These are phyloP conservation scores for Lacerta viridis DNA, from an alignment of 2,797 vertebrate genomes.

Conservation along the genomic window DNA sequence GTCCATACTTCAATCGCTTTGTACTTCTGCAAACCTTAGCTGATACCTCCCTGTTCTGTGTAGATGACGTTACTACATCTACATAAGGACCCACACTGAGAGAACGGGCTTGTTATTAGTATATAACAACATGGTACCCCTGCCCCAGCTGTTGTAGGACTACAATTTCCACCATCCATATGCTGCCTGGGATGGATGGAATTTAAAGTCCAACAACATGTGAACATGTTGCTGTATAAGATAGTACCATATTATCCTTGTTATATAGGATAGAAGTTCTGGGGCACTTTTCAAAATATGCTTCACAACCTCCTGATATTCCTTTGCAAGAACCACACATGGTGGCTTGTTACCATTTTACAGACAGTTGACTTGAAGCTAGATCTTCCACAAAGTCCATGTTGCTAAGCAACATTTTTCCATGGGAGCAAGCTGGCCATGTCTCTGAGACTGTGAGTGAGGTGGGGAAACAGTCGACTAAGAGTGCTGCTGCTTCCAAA, in stretches of 20 bases:
- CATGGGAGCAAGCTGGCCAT: not conserved
- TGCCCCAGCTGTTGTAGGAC: too few relatives aligned
- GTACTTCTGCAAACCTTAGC: not conserved
- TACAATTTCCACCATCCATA: too few relatives aligned
- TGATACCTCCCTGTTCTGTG: not conserved
- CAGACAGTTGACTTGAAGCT: not conserved
- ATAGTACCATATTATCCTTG: not conserved
- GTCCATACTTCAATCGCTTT: not conserved
- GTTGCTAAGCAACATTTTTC: not conserved
- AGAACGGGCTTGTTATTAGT: not conserved
- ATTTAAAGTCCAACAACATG: not conserved
- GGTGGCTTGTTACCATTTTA: not conserved
- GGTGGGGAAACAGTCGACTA: fast-evolving
- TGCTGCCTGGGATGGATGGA: not conserved
- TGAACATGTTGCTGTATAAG: not conserved
- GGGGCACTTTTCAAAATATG: not conserved
- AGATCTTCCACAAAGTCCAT: not conserved
- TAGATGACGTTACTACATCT: not conserved
- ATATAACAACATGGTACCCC: not conserved
- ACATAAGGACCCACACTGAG: not conserved
- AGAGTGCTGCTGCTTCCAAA: fast-evolving
- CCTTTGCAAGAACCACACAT: not conserved
- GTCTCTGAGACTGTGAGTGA: not conserved
- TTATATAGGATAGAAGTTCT: not conserved
- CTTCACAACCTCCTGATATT: not conserved